Base-by-base conservation (phyloP, 2,888 invertebrate genomes). In the Bembecia ichneumoniformis region DNA sequence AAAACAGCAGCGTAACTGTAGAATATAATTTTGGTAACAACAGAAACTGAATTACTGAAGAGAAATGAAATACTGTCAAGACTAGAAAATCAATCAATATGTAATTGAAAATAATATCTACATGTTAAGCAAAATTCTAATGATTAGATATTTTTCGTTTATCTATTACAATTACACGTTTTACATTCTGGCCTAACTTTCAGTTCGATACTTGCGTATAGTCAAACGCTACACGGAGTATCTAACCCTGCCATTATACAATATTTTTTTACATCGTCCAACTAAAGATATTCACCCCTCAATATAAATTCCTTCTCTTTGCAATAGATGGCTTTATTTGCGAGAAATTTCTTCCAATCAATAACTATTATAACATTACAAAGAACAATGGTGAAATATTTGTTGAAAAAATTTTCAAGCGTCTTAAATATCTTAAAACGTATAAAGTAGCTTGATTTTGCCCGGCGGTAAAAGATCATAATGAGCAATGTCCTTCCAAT, bases 51-150 rank as follows among this genome's bases (percentile, higher is more conserved):
- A 49, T 17, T 47, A 49, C 47, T 52, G 50, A 51, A 51, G 46
- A 51, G 54, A 58, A 56, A 55, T 59, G 57, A 57, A 58, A 59
- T 53, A 51, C 52, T 54, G 49, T 48, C 51, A 51, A 58, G 64
- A 64, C 63, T 64, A 64, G 63, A 65, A 57, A 60, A 51, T 49
- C 49, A 52, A 47, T 11, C 13, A n/a, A 13, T 40, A 40, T 13
- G n/a, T 40, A 4, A 40, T 40, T 28, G 9, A 28, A 28, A 28
- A 5, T 28, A 28, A 28, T 28, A 9, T 28, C 28, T 28, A 28
- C 28, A 28, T 28, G 28, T 28, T 28, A 36, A 36, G 13, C 13
- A 36, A 36, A 10, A 13, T 36, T 13, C 10, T 11, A 36, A 36
- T n/a, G 36, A n/a, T 36, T 13, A 11, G 5, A 40, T 14, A 40